Percentiles rank a stretch among this genome's conserved stretches.
These are phyloP conservation scores for Epinephelus malabaricus DNA, from an alignment of 2,797 vertebrate genomes.

Conservation along the genomic window DNA sequence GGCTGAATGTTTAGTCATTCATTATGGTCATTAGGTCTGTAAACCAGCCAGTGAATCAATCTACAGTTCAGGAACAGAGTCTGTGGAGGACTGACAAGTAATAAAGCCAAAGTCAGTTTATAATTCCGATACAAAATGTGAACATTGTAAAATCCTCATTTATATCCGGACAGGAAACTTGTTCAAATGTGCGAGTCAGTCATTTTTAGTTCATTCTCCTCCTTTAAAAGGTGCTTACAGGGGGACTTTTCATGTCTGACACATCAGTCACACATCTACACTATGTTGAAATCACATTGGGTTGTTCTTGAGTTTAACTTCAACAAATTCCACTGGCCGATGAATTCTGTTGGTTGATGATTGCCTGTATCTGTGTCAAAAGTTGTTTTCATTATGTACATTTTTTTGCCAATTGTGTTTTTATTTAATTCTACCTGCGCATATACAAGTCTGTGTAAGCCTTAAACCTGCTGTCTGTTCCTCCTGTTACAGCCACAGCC, in stretches of 20 bases:
- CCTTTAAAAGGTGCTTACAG: too few species aligned
- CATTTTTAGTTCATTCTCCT: not conserved
- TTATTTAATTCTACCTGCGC: not conserved
- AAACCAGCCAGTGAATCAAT: too few species aligned
- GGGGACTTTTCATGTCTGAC: constrained; percentile 2
- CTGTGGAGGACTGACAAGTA: too few species aligned
- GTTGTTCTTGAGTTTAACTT: not conserved
- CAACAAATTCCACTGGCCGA: not conserved
- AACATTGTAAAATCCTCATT: too few species aligned
- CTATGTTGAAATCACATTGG: constrained; percentile 8
- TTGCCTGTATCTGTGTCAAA: not conserved
- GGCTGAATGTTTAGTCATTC: not conserved
- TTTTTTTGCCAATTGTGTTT: not conserved
- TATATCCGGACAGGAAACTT: not conserved
- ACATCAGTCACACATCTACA: not conserved
- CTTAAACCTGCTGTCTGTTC: not conserved
- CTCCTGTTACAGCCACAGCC: not conserved
- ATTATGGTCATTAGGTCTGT: too few species aligned
- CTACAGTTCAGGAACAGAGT: too few species aligned
- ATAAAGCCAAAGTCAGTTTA: too few species aligned
- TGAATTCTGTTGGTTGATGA: not conserved
- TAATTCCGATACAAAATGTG: too few species aligned
- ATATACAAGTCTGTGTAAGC: not conserved
- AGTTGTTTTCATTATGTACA: not conserved
- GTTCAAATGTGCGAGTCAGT: not conserved